Base-by-base conservation (phyloP, 2,888 invertebrate species). In the Cheilosia variabilis region DNA sequence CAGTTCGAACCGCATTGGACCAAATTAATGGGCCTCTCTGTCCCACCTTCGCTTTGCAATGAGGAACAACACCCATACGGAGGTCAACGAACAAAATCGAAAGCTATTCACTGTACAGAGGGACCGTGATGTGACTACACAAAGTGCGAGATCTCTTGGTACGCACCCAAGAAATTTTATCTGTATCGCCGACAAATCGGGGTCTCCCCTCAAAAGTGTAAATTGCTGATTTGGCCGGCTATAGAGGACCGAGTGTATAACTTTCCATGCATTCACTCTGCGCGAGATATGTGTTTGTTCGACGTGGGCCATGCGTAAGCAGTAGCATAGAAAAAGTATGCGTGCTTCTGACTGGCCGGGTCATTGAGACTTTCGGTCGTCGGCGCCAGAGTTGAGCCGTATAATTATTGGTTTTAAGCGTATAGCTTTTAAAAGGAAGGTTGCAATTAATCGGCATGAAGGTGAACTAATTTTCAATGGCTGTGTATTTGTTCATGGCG, bases 61-160 rank as follows among this genome's bases (percentile, higher is more conserved):
- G 41, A 50, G 24, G 47, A 62, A 62, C 41, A 13, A 69, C 9
- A 57, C 27, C 58, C 57, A 47, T 31, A 31, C 76, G 69, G 76
- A 76, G 81, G 76, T 69, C 58, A 71, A 58, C 45, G 45, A 22
- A 81, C 52, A 75, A 34, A 63, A 43, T 52, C 41, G 47, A 80
- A 68, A 80, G 57, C 68, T 69, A 55, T 4, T 9, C 4, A 3
- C 24, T 7, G 10, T 27, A 24, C 22, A 52, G 34, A 9, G 37
- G 37, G 58, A 65, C 22, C 4, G 50, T 34, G 43, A 45, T 27
- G 24, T 22, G 34, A 19, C 24, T 34, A 22, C 45, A 31, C 45
- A 31, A 52, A 52, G 41, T 52, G n/a, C n/a, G 60, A 31, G 43
- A 60, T 72, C 58, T 75, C 53, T 53, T 63, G 19, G 63, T 55